Evolutionary conservation across 1,140 invertebrate genomes (phyloP).

Genomic region (Saccostrea echinata): DNA sequence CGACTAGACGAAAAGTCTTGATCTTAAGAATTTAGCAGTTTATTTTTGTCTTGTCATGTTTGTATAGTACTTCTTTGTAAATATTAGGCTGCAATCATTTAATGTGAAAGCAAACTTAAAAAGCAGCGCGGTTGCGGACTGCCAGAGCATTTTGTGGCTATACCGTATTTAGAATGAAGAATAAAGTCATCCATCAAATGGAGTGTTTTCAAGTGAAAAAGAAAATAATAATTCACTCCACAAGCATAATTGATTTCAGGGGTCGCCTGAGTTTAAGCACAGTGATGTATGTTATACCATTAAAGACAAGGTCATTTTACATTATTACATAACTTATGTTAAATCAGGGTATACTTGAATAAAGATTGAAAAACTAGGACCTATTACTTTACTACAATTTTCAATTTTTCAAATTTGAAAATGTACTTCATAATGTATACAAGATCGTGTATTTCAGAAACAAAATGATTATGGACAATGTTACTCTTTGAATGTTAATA

Average conservation of each 20-base stretch:
- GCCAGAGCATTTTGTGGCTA: conserved; percentile 1
- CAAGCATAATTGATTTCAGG: conserved; percentile 25
- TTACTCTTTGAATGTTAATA: no score
- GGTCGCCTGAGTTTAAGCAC: conserved; percentile 22
- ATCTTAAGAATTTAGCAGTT: conserved; percentile 33
- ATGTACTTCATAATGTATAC: no score
- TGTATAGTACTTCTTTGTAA: conserved; percentile 34
- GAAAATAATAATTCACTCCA: conserved; percentile 37
- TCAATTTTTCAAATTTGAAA: no score
- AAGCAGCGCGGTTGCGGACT: not conserved
- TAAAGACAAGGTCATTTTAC: conserved; percentile 9
- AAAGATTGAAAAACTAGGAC: not conserved
- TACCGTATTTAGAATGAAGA: conserved; percentile 23
- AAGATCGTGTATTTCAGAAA: no score
- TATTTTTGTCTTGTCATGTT: conserved; percentile 35
- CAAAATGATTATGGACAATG: no score
- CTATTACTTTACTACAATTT: not conserved
- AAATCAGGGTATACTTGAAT: not conserved
- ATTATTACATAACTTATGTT: conserved; percentile 22
- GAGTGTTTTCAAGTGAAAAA: conserved; percentile 17
- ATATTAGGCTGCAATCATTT: conserved; percentile 35
- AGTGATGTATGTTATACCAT: conserved; percentile 1
- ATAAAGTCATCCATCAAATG: conserved; percentile 27
- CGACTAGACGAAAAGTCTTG: conserved; percentile 17
- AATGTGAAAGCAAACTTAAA: conserved; percentile 19